A percentile compares a stretch with the other conserved stretches of the same genome.
Conservation (phyloP, 2,888 invertebrate genomes). For the Drosophila siamana region DNA sequence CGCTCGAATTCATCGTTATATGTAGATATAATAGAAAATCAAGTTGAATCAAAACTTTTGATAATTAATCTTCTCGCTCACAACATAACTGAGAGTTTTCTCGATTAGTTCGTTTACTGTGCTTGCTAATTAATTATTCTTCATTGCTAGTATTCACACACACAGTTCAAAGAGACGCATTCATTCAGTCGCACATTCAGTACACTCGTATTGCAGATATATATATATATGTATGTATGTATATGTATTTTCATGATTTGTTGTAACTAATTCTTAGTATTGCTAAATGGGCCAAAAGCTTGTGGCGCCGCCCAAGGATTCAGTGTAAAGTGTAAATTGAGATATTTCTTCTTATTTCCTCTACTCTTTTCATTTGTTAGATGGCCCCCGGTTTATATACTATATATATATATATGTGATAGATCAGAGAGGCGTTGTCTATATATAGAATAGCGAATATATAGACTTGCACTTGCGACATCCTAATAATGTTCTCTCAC, state of each 20-base stretch:
- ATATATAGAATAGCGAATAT: too few species aligned
- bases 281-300: constrained; percentile 29
- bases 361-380: constrained; percentile 1
- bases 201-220: constrained; percentile 48
- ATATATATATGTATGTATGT: constrained; percentile 4
- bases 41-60: neutral
- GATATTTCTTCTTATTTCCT: constrained; percentile 37
- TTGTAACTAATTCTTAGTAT: constrained; percentile 46
- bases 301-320: constrained; percentile 19
- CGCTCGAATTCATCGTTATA: too few species aligned
- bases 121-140: neutral
- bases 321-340: constrained; percentile 42
- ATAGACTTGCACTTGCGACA: too few species aligned
- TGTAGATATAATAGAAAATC: too few species aligned
- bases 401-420: constrained; percentile 18
- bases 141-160: neutral
- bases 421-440: constrained; percentile 6
- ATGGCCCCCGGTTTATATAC: constrained; percentile 38
- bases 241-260: too few species aligned
- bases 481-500: constrained; percentile 23
- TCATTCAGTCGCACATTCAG: constrained; percentile 20
- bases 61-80: neutral
- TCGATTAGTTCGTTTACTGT: neutral
- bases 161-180: neutral
- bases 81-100: neutral